Percentiles rank a stretch among this genome's conserved stretches.
Conservation (phyloP, 2,888 invertebrate genomes). For the Microplitis manilae region DNA sequence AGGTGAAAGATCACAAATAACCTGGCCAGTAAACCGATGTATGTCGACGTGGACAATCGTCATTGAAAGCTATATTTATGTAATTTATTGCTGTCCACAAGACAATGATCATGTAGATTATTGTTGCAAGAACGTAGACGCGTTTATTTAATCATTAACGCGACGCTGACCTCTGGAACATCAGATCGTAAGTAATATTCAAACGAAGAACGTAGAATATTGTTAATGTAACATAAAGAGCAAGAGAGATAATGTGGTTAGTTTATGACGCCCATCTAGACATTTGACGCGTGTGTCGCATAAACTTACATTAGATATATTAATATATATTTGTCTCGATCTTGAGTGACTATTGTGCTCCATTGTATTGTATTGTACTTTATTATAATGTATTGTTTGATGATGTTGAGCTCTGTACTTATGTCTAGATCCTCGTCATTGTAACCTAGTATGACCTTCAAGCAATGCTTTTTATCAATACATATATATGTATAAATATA, state of each 20-base stretch:
- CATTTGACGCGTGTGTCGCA: conserved; percentile 30
- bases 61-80: conserved; percentile 9
- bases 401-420: neutral
- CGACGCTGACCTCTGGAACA: neutral
- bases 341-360: neutral
- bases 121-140: conserved; percentile 27
- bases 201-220: conserved; percentile 1
- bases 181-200: neutral
- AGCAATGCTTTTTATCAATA: neutral
- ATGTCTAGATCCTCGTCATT: conserved; percentile 19
- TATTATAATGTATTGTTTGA: neutral
- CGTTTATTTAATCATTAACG: conserved; percentile 60
- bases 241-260: conserved; percentile 27
- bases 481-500: neutral
- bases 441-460: neutral
- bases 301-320: conserved; percentile 16
- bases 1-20: conserved; percentile 58
- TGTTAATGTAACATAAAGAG: conserved; percentile 14
- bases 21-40: conserved; percentile 55
- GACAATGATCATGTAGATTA: conserved; percentile 16
- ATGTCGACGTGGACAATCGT: neutral
- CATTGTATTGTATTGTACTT: neutral
- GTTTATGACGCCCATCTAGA: conserved; percentile 23
- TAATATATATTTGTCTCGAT: neutral
- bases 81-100: conserved; percentile 10